These are phyloP conservation scores for Rhinoderma darwinii DNA, from an alignment of 2,113 vertebrate genomes.

Conservation along the genomic window DNA sequence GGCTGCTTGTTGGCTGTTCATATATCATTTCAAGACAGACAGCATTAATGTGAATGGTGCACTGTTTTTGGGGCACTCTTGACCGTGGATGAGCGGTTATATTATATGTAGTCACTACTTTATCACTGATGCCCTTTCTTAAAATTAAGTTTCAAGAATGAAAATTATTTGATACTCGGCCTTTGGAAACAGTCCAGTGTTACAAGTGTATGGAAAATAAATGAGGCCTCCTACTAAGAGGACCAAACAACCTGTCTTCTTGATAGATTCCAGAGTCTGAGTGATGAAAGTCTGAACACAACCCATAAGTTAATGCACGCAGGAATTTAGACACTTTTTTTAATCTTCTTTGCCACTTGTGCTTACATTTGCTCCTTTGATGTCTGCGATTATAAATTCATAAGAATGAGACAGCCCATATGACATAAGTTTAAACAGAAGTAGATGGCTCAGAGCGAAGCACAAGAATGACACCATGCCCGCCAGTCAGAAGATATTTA, in stretches of 20 bases:
- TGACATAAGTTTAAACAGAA: background rate
- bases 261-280: background rate
- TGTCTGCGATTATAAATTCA: conserved; percentile 32
- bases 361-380: conserved; percentile 31
- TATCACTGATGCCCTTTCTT: background rate
- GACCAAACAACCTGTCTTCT: background rate
- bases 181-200: background rate
- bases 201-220: background rate
- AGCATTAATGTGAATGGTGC: background rate
- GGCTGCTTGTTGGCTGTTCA: background rate
- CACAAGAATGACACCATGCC: background rate
- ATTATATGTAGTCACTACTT: background rate
- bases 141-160: background rate
- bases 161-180: background rate
- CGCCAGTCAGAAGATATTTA: background rate
- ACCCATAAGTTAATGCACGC: background rate
- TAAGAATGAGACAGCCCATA: background rate
- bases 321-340: background rate
- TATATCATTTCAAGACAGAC: too few relatives aligned
- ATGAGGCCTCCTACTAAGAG: background rate
- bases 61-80: background rate
- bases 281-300: background rate
- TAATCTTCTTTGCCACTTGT: conserved; percentile 34
- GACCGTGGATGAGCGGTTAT: too few relatives aligned
- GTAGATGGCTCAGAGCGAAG: background rate